Conservation (phyloP, 2,888 invertebrate genomes). For the Bugulina stolonifera region DNA sequence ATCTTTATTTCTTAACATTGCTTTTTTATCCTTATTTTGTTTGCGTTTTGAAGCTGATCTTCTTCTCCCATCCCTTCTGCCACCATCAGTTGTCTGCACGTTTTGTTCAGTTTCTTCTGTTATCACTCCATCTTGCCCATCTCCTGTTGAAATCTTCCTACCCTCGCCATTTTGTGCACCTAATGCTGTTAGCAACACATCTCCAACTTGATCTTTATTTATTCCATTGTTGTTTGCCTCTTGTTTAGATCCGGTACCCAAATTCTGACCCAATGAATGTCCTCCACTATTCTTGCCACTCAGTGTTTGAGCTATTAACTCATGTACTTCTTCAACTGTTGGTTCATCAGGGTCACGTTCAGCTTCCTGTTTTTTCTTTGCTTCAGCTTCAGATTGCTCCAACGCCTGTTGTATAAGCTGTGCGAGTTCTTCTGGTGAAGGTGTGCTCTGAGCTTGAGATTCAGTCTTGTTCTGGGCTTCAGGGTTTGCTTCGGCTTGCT, state of each 20-base stretch:
- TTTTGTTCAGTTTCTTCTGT: too few species aligned
- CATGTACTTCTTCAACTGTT: conserved; percentile 16
- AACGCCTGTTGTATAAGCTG: neutral
- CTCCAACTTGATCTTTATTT: neutral
- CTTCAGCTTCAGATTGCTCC: neutral
- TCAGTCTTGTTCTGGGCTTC: neutral
- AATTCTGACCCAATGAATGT: neutral
- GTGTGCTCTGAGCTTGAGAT: neutral
- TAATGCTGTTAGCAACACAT: neutral
- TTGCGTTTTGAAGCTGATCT: too few species aligned
- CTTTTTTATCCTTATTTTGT: too few species aligned
- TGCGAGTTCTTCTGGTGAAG: conserved; percentile 13
- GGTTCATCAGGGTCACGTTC: conserved; percentile 13
- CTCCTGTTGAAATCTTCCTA: too few species aligned
- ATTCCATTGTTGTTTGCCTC: neutral
- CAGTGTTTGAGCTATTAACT: neutral
- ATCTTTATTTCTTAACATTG: too few species aligned
- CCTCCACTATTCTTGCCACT: neutral
- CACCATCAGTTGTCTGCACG: too few species aligned
- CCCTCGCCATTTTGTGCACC: neutral
- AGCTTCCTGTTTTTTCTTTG: neutral
- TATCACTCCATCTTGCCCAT: too few species aligned
- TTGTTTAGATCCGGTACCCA: neutral
- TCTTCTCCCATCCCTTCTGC: too few species aligned
- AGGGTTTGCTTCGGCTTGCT: neutral